These are phyloP conservation scores for Lagopus leucura DNA, from an alignment of 2,113 vertebrate genomes.

Conservation along the genomic window DNA sequence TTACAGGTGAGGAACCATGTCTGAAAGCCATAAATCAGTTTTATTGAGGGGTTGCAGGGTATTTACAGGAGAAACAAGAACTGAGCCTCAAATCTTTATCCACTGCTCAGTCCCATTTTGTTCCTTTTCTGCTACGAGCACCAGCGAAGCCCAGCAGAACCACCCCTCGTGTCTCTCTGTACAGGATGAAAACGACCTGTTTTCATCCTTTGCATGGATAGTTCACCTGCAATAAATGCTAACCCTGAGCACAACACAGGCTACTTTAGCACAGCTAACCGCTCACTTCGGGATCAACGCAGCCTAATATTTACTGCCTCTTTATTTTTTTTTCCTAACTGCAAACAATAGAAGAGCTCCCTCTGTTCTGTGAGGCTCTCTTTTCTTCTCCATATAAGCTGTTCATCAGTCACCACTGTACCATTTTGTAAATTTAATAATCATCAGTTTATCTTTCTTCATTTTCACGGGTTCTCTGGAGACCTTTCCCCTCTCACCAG, in stretches of 20 bases:
- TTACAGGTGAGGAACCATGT: neutral
- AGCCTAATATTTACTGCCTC: neutral
- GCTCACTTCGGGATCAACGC: neutral
- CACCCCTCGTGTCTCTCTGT: rapidly evolving
- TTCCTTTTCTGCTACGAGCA: neutral
- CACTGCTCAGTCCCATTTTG: neutral
- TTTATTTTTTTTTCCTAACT: neutral
- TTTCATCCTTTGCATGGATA: neutral
- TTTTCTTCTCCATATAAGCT: conserved; percentile 52
- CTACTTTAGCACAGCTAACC: neutral
- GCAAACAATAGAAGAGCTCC: conserved; percentile 16
- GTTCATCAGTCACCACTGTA: neutral
- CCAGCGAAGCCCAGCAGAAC: neutral
- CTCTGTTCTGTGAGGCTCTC: neutral
- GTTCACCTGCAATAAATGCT: neutral
- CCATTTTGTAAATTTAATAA: neutral
- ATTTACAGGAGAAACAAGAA: neutral
- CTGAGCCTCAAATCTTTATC: neutral
- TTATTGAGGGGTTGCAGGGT: neutral
- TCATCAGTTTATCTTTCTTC: conserved; percentile 5
- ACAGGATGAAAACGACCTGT: neutral
- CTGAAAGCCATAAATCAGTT: neutral
- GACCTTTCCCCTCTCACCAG: neutral
- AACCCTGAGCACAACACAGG: neutral
- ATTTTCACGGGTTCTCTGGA: conserved; percentile 7